Percentiles rank a stretch among this genome's conserved stretches.
phyloP scores from a whole-genome alignment of 2,797 vertebrate species.

The Pseudochromis fuscus region DNA sequence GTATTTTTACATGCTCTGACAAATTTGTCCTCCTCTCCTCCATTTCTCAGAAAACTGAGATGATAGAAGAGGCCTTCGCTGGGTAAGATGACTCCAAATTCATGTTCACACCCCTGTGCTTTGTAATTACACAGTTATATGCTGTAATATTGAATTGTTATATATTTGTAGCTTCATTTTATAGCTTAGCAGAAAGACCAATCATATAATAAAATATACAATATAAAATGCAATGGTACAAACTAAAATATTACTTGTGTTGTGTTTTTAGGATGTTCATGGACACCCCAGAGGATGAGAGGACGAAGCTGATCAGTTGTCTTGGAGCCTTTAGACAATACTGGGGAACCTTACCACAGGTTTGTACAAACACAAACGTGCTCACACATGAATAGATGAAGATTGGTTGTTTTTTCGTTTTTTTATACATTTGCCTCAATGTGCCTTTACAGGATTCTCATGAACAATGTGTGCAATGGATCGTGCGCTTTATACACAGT shows the following conservation, averaged over 20 bases:
- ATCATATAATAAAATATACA: background rate
- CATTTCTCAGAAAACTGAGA: constrained; percentile 92
- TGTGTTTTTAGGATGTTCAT: constrained; percentile 92
- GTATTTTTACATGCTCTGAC: background rate
- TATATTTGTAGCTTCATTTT: background rate
- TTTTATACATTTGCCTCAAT: background rate
- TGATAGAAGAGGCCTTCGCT: constrained; percentile 98
- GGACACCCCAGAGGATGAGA: constrained; percentile 97
- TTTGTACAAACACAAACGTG: constrained; percentile 49
- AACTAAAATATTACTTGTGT: background rate
- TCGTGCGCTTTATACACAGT: constrained; percentile 95
- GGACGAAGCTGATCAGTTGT: constrained; percentile 95
- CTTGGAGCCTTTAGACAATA: constrained; percentile 95
- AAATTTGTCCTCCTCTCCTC: background rate
- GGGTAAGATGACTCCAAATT: constrained; percentile 85
- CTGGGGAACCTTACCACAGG: constrained; percentile 95
- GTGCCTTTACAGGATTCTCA: constrained; percentile 91
- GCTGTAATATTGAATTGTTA: background rate
- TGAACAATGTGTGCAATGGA: constrained; percentile 98
- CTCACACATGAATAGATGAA: background rate
- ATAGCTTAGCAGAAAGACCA: too few relatives aligned
- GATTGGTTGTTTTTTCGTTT: background rate
- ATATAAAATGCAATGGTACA: background rate
- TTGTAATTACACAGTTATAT: background rate
- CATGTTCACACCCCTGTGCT: background rate